phyloP scores from a whole-genome alignment of 2,113 vertebrate genomes.

The Gobius niger region DNA sequence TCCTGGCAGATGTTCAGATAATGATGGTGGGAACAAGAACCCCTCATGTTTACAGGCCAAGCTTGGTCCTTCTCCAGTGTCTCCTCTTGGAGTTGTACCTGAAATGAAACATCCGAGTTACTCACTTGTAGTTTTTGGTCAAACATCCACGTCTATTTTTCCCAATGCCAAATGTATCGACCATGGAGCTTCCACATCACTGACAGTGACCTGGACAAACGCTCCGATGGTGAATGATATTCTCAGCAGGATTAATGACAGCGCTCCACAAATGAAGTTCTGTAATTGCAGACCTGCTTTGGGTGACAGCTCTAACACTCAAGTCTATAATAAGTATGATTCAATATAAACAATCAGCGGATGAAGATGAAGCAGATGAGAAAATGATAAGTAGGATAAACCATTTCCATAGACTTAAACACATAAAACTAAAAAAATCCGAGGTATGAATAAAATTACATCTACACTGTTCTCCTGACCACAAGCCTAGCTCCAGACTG shows the following conservation, averaged over 20 bases:
- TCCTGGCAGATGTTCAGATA: conserved; percentile 41
- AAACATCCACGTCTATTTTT: too few relatives aligned
- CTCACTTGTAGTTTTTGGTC: neutral
- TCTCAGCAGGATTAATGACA: conserved; percentile 98
- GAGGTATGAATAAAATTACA: too few relatives aligned
- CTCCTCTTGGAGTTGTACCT: conserved; percentile 99
- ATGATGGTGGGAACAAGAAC: conserved; percentile 36
- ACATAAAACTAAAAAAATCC: too few relatives aligned
- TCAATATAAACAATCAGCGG: neutral
- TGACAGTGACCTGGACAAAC: conserved; percentile 54
- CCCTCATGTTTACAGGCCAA: conserved; percentile 84
- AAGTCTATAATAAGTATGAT: neutral
- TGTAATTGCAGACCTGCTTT: conserved; percentile 98
- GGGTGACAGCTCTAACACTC: conserved; percentile 3
- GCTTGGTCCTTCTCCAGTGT: conserved; percentile 98
- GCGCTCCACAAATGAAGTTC: conserved; percentile 81
- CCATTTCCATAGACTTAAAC: too few relatives aligned
- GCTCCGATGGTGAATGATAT: conserved; percentile 65
- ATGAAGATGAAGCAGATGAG: too few relatives aligned
- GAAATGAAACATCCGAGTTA: neutral
- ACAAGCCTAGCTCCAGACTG: too few relatives aligned
- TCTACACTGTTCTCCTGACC: too few relatives aligned
- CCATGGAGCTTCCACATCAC: conserved; percentile 62
- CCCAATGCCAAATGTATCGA: conserved; percentile 68
- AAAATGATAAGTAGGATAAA: too few relatives aligned